A percentile compares a stretch with the other conserved stretches of the same genome.
These are phyloP conservation scores for Tanytarsus gracilentus DNA, from an alignment of 2,888 invertebrate genomes.

Conservation along the genomic window DNA sequence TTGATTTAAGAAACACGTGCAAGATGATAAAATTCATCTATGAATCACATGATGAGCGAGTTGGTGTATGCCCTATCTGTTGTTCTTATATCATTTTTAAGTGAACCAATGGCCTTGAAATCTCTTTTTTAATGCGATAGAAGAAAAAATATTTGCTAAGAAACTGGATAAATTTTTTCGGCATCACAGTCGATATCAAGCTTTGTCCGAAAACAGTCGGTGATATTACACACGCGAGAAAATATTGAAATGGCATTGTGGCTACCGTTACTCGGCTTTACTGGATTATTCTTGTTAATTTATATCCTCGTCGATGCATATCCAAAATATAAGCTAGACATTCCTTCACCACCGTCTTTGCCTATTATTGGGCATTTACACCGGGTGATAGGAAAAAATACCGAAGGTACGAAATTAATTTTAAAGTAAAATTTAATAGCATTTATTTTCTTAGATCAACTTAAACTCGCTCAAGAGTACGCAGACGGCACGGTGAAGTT, in stretches of 20 bases:
- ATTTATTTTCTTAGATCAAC: not conserved
- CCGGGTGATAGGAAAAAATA: not conserved
- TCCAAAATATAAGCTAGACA: not conserved
- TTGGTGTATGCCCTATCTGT: no score
- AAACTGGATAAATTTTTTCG: no score
- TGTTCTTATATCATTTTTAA: no score
- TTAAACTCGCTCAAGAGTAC: not conserved
- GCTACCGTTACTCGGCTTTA: constrained; percentile 1
- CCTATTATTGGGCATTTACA: not conserved
- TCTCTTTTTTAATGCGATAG: no score
- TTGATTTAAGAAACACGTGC: no score
- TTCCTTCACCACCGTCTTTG: not conserved
- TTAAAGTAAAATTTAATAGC: not conserved
- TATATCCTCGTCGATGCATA: not conserved
- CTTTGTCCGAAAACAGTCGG: not conserved
- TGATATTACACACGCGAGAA: not conserved
- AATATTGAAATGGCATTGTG: not conserved
- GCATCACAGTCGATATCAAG: not conserved
- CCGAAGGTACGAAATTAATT: not conserved
- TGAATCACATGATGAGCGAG: no score
- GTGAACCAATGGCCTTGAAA: no score
- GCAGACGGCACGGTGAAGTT: not conserved
- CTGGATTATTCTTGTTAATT: not conserved
- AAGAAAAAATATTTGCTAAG: no score
- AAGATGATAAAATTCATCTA: no score